Base-by-base conservation (phyloP, 1,140 invertebrate species). In the Cherax quadricarinatus region DNA sequence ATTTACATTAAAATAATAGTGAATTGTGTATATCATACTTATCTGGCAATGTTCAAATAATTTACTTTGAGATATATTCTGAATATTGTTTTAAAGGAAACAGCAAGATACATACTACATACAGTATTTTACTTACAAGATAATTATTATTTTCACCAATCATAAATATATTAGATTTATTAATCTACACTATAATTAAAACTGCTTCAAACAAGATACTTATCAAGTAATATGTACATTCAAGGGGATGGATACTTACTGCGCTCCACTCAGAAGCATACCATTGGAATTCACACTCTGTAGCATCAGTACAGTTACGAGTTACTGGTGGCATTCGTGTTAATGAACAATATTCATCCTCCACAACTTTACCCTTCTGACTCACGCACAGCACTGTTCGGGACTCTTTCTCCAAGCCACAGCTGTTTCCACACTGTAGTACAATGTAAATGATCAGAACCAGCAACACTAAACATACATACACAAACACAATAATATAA, bases 241-340 rank as follows among this genome's bases (percentile, higher is more conserved):
- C 53, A 57, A 57, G 14, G 5, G 53, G 9, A 57, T 30, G 49
- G 12, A 3, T 78, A 86, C 89, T 57, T 66, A 91, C 89, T n/a
- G 51, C 53, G 81, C 89, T 86, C 89, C 89, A 91, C 18, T 91
- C 89, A 30, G 89, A 91, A 14, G 89, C 89, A 51, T 91, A 91
- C 89, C 89, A 91, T 7, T 78, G 83, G 83, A 62, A 91, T 79
- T 91, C 89, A 66, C 89, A 91, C 3, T 30, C 53, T 18, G 75
- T 80, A 66, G n/a, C 60, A 12, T 80, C 83, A 60, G 83, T 41
- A 57, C 89, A 91, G 57, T 48, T 80, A 51, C 89, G 83, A 16
- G n/a, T 62, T 83, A n/a, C 41, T 41, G 73, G 66, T 24, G 89
- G 89, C 30, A n/a, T 57, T 18, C 89, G 89, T n/a, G 83, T 3